Conservation (phyloP, 2,888 invertebrate genomes). For the Lathronympha strigana region DNA sequence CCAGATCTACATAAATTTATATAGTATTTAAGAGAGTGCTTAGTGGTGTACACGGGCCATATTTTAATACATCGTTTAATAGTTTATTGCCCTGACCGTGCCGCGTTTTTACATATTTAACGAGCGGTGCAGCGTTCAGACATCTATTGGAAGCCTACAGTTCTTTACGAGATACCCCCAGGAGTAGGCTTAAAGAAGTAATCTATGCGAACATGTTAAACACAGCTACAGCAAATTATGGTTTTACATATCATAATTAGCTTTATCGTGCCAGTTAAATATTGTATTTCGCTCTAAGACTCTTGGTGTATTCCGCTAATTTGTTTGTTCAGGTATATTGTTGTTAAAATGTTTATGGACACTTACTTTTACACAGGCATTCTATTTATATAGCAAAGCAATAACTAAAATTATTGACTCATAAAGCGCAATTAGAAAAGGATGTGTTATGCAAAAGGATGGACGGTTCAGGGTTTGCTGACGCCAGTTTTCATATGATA, state of each 20-base stretch:
- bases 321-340: constrained; percentile 1
- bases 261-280: neutral
- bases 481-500: no score
- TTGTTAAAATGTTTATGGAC: constrained; percentile 1
- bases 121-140: constrained; percentile 49
- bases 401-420: neutral
- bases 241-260: constrained; percentile 26
- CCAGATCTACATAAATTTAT: constrained; percentile 14
- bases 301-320: neutral
- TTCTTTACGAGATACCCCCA: constrained; percentile 50
- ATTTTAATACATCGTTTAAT: constrained; percentile 45
- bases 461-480: no score
- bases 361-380: constrained; percentile 1
- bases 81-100: constrained; percentile 42
- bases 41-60: constrained; percentile 35
- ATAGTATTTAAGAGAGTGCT: constrained; percentile 32
- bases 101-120: constrained; percentile 55
- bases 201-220: constrained; percentile 49
- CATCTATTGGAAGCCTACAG: constrained; percentile 43
- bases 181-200: constrained; percentile 49
- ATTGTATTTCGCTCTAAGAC: constrained; percentile 6
- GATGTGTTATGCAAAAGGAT: neutral
- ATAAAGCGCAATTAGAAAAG: neutral
- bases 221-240: constrained; percentile 12
- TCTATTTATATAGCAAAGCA: neutral